Evolutionary conservation across 2,888 invertebrate species (phyloP).

Genomic region (Thymelicus sylvestris): DNA sequence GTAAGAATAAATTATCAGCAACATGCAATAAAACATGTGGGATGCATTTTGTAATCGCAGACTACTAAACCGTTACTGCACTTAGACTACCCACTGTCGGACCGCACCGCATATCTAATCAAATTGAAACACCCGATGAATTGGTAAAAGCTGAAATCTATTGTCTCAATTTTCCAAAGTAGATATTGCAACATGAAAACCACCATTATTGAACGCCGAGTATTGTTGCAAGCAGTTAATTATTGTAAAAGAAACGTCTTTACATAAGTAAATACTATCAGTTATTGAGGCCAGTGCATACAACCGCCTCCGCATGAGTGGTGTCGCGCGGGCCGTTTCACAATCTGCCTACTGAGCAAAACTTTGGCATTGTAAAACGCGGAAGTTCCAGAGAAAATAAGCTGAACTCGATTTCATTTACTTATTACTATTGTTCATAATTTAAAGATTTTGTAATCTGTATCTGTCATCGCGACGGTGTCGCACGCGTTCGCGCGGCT

Average conservation of each 20-base stretch:
- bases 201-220: slow-evolving; percentile 20
- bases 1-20: too few relatives aligned
- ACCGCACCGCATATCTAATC: too few relatives aligned
- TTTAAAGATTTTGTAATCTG: slow-evolving; percentile 29
- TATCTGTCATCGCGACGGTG: slow-evolving; percentile 19
- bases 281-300: slow-evolving; percentile 55
- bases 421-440: slow-evolving; percentile 20
- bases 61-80: too few relatives aligned
- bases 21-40: too few relatives aligned
- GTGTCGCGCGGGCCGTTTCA: slow-evolving; percentile 25
- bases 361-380: slow-evolving; percentile 49
- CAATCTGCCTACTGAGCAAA: slow-evolving; percentile 46
- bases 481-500: slow-evolving; percentile 58
- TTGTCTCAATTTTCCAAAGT: too few relatives aligned
- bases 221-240: slow-evolving; percentile 34
- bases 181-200: slow-evolving; percentile 19
- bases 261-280: slow-evolving; percentile 54
- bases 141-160: too few relatives aligned
- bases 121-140: too few relatives aligned
- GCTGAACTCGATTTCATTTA: slow-evolving; percentile 21
- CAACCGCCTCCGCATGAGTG: slow-evolving; percentile 32
- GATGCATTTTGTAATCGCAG: too few relatives aligned
- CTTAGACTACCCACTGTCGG: too few relatives aligned
- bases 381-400: slow-evolving; percentile 42
- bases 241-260: slow-evolving; percentile 45